Percentiles rank a stretch among this genome's conserved stretches.
Evolutionary conservation across 2,888 invertebrate genomes (phyloP).

Genomic region (Polia nebulosa): DNA sequence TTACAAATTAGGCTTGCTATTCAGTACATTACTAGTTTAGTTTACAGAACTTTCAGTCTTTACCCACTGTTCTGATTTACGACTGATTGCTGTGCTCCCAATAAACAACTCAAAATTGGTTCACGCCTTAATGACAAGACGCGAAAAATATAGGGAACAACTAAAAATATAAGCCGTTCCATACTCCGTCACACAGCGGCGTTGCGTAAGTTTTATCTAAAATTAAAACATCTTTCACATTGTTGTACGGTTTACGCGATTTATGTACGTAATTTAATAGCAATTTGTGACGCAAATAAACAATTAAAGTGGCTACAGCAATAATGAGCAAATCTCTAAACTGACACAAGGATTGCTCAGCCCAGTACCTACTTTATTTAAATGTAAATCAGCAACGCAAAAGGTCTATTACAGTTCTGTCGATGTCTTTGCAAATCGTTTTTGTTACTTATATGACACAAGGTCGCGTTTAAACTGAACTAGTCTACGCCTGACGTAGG

Average conservation of each 20-base stretch:
- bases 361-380: constrained; percentile 5
- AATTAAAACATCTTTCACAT: constrained; percentile 44
- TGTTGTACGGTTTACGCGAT: constrained; percentile 37
- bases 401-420: constrained; percentile 4
- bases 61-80: too few species aligned
- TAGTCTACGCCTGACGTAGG: constrained; percentile 20
- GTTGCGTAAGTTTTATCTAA: constrained; percentile 44
- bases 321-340: constrained; percentile 14
- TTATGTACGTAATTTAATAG: constrained; percentile 43
- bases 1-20: not conserved
- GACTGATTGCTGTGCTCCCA: not conserved
- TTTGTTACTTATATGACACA: constrained; percentile 40
- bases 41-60: not conserved
- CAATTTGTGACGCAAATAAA: constrained; percentile 32
- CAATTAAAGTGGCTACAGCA: constrained; percentile 22
- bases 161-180: constrained; percentile 7
- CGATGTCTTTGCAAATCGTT: constrained; percentile 19
- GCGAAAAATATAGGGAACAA: constrained; percentile 1
- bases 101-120: not conserved
- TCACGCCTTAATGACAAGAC: not conserved
- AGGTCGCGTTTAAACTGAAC: constrained; percentile 51
- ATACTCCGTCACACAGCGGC: constrained; percentile 2
- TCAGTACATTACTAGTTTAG: not conserved
- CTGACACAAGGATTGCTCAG: not conserved
- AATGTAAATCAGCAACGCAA: constrained; percentile 6